Evolutionary conservation across 2,113 vertebrate genomes (phyloP).

Genomic region (Chamaetylas fuelleborni): DNA sequence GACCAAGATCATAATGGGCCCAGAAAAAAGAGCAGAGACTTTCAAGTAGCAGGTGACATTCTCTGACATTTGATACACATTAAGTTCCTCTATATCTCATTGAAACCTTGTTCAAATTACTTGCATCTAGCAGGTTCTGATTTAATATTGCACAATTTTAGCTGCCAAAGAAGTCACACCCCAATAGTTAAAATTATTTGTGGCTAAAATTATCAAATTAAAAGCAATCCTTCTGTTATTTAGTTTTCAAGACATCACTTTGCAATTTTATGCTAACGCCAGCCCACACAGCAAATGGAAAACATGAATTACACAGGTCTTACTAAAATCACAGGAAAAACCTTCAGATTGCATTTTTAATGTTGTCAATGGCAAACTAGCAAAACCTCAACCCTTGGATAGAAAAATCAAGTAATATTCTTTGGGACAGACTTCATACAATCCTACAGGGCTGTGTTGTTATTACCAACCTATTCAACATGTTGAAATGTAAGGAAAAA

Average conservation of each 20-base stretch:
- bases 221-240: background rate
- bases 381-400: background rate
- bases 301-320: background rate
- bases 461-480: background rate
- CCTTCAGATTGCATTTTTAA: background rate
- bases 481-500: background rate
- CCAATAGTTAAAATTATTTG: background rate
- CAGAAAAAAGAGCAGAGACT: background rate
- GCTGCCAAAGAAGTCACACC: background rate
- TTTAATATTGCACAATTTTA: background rate
- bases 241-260: background rate
- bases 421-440: background rate
- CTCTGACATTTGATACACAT: background rate
- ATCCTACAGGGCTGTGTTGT: background rate
- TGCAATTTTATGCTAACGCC: background rate
- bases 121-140: background rate
- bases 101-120: background rate
- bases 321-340: background rate
- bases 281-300: background rate
- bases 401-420: background rate
- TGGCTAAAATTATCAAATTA: background rate
- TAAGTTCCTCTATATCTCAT: background rate
- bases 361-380: background rate
- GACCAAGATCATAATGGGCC: background rate
- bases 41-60: background rate